Base-by-base conservation (phyloP, 2,888 invertebrate species). In the Leptinotarsa haldemani region DNA sequence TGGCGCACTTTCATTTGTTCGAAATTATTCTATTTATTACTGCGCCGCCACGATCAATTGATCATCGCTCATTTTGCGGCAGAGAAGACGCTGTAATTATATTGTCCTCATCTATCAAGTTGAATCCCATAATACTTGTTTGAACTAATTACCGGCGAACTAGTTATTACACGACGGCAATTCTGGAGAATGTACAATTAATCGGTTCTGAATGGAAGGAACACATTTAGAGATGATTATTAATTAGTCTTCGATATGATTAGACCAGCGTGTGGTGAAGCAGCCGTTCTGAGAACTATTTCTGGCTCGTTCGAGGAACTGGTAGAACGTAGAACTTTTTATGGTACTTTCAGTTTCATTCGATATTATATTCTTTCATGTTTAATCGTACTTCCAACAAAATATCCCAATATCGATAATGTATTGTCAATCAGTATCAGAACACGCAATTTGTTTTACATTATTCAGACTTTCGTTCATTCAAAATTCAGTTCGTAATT, bases 381-480 rank as follows among this genome's bases (percentile, higher is more conserved):
- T 30, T 30, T 30, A 30, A 7, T 7, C 30, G 30, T 30, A 30
- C 30, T 7, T 30, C 7, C 30, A 7, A 30, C 1, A 25, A 25
- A 25, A 25, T 25, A 25, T 25, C 25, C 25, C 25, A 30, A 30
- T 30, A 7, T 7, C 30, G 30, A 30, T 30, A 30, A 30, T 40
- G 75, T 80, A 81, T 82, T 79, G 81, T 81, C 79, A 81, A 63
- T 71, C 80, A 80, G 80, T 80, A 82, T 82, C 79, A 79, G 79
- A 80, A 80, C 77, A 80, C 79, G 79, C 63, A 52, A 74, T 79
- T 79, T 79, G 9, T 40, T 40, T 40, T 40, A 40, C 40, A 40
- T 40, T 40, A 40, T 40, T 40, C 40, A 40, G 9, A 40, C 2
- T 2, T 9, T 40, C 9, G 9, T 40, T 40, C 40, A 40, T 40